Conservation (phyloP, 2,888 invertebrate species). For the Pimpla rufipes region DNA sequence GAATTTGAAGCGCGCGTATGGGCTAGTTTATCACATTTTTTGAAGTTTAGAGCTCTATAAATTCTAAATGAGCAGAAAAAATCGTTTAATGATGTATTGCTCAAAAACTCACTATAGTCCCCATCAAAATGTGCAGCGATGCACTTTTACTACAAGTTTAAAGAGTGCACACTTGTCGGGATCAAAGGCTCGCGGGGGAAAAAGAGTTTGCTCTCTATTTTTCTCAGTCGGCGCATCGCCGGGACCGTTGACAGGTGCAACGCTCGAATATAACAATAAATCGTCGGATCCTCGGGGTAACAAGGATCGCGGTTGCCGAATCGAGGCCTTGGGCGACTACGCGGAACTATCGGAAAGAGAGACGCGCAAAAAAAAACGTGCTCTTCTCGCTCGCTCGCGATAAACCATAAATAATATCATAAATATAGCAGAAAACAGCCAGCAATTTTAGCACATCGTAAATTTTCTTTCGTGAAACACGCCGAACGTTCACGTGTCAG, state of each 20-base stretch:
- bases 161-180: constrained; percentile 8
- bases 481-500: constrained; percentile 48
- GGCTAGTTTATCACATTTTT: not conserved
- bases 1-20: too few species aligned
- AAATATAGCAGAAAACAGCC: constrained; percentile 71
- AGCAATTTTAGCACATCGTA: constrained; percentile 74
- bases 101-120: not conserved
- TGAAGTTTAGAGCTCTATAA: not conserved
- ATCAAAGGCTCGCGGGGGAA: not conserved
- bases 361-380: constrained; percentile 40
- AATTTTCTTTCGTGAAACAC: constrained; percentile 69
- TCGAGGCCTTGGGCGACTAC: constrained; percentile 56
- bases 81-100: not conserved
- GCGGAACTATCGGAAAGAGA: constrained; percentile 41
- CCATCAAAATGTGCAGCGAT: not conserved
- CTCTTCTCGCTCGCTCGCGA: constrained; percentile 49
- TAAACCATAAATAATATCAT: constrained; percentile 69
- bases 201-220: not conserved
- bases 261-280: constrained; percentile 47
- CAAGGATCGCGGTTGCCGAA: constrained; percentile 62
- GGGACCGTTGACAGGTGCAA: constrained; percentile 56
- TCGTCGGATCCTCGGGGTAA: constrained; percentile 59
- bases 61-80: not conserved
- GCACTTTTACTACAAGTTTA: constrained; percentile 1
- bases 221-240: constrained; percentile 37